Evolutionary conservation across 2,797 vertebrate species (phyloP), one percentile per base, ranked within the genome.

Genomic region (Mastacembelus armatus): DNA sequence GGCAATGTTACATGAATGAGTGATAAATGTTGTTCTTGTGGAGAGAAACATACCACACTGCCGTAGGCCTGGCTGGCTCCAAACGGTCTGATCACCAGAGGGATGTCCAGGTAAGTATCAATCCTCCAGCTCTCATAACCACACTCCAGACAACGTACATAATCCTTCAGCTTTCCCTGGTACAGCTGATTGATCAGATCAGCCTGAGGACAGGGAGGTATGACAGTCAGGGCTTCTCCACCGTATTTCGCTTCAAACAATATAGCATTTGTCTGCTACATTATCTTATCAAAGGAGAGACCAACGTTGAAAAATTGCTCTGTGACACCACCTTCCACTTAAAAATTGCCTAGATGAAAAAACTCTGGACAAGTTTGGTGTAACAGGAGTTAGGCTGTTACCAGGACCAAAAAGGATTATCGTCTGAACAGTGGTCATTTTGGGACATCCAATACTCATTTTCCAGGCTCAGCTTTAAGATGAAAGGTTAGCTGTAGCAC

Each of bases 121-220:
- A 98, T 98, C 88, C 98, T 95, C 97, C 96, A 99, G 89, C 98
- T 97, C 89, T 99, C 98, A 38, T 99, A 96, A 79, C 98, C 97
- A 78, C 98, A 99, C 89, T 98, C 98, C 77, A 99, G 92, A 88
- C 98, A 99, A 42, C 96, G 94, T 44, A 99, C 98, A 55, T 99
- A 99, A 92, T 99, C 98, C 92, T 99, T 99, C 89, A 99, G 93
- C 81, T 99, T 99, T 78, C 98, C 98, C 92, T 99, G 98, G 89
- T 99, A 99, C 32, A 99, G 93, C 80, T 98, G 97, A 88, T 99
- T 99, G 92, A 99, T 99, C 79, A 99, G 94, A 92, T 99, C 97
- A 58, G 98, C 98, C 98, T 99, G 91, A 77, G 93, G 92, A 52
- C 74, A 44, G 82, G 36, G 39, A 76, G 12, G 62, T 67, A 80